Conservation (phyloP, 1,140 invertebrate genomes). For the Pogonomyrmex californicus region DNA sequence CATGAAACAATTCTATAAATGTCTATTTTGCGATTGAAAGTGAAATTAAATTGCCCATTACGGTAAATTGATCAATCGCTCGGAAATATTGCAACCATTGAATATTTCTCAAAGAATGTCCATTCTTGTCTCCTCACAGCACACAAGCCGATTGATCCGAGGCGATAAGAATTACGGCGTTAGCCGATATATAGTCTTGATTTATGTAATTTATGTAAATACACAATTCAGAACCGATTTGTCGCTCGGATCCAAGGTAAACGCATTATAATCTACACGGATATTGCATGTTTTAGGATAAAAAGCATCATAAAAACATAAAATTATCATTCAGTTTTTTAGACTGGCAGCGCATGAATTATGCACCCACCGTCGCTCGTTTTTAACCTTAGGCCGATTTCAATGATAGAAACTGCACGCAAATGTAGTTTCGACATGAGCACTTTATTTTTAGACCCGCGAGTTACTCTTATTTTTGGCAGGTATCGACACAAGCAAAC, state of each 20-base stretch:
- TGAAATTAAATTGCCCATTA: neutral
- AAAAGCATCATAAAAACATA: conserved; percentile 14
- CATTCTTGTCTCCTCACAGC: neutral
- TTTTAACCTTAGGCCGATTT: conserved; percentile 12
- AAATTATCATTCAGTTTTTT: neutral
- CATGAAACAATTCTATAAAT: neutral
- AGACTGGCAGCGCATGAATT: neutral
- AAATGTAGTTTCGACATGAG: conserved; percentile 28
- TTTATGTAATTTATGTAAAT: conserved; percentile 54
- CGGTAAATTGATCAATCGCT: neutral
- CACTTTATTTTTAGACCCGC: conserved; percentile 31
- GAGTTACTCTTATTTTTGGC: conserved; percentile 42
- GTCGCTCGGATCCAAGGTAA: conserved; percentile 33
- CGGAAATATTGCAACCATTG: neutral
- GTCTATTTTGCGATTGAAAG: neutral
- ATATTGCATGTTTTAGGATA: conserved; percentile 12
- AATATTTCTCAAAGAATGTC: conserved; percentile 1
- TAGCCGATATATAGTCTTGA: neutral
- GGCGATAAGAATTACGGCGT: neutral
- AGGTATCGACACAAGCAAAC: conserved; percentile 28
- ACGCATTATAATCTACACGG: conserved; percentile 19
- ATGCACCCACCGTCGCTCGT: neutral
- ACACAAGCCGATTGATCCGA: neutral
- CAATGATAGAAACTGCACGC: neutral
- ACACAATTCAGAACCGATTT: conserved; percentile 17